phyloP scores from a whole-genome alignment of 2,113 vertebrate species.

The Aspiorhynchus laticeps region DNA sequence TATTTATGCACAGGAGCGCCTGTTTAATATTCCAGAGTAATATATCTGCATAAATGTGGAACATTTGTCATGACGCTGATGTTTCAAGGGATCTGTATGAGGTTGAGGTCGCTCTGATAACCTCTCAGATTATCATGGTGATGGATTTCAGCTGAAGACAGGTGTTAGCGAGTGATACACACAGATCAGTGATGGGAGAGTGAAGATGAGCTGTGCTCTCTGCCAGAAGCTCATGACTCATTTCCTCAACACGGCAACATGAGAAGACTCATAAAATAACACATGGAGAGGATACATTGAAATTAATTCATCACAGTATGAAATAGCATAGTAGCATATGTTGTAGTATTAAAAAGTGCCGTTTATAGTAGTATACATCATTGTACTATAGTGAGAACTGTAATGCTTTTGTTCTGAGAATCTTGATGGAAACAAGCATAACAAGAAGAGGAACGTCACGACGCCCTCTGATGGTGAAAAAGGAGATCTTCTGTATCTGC shows the following conservation, averaged over 20 bases:
- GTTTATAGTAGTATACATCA: background rate
- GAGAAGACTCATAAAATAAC: background rate
- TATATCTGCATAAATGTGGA: background rate
- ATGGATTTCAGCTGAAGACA: constrained; percentile 21
- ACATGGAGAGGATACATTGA: background rate
- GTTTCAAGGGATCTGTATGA: background rate
- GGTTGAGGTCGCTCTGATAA: background rate
- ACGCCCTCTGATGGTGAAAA: constrained; percentile 46
- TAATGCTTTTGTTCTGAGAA: background rate
- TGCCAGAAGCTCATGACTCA: background rate
- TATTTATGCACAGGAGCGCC: background rate
- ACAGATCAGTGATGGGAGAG: background rate
- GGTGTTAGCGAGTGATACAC: constrained; percentile 7
- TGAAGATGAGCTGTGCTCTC: background rate
- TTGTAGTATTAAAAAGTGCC: background rate
- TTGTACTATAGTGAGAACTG: background rate
- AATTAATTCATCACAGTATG: background rate
- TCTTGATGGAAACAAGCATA: background rate
- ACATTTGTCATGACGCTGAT: background rate
- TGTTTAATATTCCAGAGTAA: background rate
- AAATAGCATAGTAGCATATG: background rate
- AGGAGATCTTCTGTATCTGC: background rate
- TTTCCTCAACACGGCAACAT: background rate
- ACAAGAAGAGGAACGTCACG: background rate
- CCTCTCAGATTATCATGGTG: constrained; percentile 22